Evolutionary conservation across 2,113 vertebrate species (phyloP).

Genomic region (Sander vitreus): DNA sequence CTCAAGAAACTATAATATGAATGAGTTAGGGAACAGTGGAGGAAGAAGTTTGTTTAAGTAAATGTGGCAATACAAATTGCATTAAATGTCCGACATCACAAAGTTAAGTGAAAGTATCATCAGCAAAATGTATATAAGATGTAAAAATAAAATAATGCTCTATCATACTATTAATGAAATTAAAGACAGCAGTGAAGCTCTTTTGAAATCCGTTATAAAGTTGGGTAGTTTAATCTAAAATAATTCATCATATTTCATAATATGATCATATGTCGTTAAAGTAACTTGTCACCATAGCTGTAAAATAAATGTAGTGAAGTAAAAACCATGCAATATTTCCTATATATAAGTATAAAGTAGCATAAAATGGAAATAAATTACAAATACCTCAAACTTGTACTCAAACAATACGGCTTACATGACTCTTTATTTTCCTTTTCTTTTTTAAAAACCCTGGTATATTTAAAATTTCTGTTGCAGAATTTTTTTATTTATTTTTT

Average conservation of each 20-base stretch:
- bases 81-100: background rate
- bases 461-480: too few species aligned
- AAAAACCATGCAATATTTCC: background rate
- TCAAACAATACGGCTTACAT: too few species aligned
- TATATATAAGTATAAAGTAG: too few species aligned
- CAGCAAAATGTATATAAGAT: background rate
- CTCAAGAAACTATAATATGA: background rate
- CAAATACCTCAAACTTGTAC: too few species aligned
- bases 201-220: background rate
- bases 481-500: too few species aligned
- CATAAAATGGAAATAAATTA: too few species aligned
- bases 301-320: background rate
- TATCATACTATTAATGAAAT: too few species aligned
- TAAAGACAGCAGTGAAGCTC: background rate
- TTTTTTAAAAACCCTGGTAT: too few species aligned
- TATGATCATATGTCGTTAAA: background rate
- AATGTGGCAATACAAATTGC: background rate
- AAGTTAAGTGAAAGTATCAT: background rate
- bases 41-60: background rate
- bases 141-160: background rate
- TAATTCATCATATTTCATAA: background rate
- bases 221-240: background rate
- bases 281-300: background rate
- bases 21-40: background rate
- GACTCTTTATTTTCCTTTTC: too few species aligned